Evolutionary conservation across 2,797 vertebrate species (phyloP), one percentile per base, ranked within the genome.

Genomic region (Syngnathus acus): DNA sequence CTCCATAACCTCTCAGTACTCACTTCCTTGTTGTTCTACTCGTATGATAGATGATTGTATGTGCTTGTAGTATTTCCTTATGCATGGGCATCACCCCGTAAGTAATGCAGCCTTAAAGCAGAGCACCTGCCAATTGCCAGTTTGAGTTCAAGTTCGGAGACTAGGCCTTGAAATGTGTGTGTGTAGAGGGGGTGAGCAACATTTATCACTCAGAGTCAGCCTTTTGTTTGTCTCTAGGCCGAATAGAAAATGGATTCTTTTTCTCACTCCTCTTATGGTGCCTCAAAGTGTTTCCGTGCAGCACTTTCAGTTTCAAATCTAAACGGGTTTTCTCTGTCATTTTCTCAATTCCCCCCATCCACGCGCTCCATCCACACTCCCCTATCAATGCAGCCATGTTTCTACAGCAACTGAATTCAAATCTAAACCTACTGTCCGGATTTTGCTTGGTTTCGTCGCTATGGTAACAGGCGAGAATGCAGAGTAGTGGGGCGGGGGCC

Each of bases 381-480:
- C 78, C 72, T 68, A 2, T 50, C 70, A 77, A 60, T 53, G 68
- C 57, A 53, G 55, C 62, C 26, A 66, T 59, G 81, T 90, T 90
- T 88, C 86, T 84, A 83, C 82, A 85, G 86, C 84, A 89, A 92
- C 87, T 82, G 78, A 86, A 91, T 93, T 93, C 88, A 91, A 91
- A 92, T 88, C 81, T 74, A 84, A 90, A 89, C 87, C 82, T 84
- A 81, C 84, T 81, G 81, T 82, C 84, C 76, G 66, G 84, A 83
- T 72, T 80, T 84, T 86, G 74, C 84, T 82, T 67, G 67, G 80
- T 82, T 79, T 69, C 75, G 75, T 92, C 78, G 19, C 91, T 86
- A 93, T 92, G 90, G 92, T 79, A 90, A 92, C 90, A 79, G 68
- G 75, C 81, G 88, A 86, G 90, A 90, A 89, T 88, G 87, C 80